These are phyloP conservation scores for Pelochelys cantorii DNA, from an alignment of 2,797 vertebrate species.

Conservation along the genomic window DNA sequence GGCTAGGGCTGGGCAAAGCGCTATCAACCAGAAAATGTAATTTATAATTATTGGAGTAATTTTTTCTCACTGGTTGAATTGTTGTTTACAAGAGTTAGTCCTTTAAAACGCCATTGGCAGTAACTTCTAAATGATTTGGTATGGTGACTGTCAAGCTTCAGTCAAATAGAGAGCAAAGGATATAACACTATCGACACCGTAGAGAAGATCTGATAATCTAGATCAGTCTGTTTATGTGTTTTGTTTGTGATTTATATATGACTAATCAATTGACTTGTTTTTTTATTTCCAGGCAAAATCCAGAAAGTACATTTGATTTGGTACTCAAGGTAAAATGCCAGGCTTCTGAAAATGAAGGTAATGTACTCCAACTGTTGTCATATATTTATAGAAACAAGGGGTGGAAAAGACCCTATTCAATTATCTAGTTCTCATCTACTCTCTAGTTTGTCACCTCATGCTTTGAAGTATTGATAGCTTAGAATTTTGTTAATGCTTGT, in stretches of 20 bases:
- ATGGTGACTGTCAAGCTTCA: background rate
- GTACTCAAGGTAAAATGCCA: constrained; percentile 94
- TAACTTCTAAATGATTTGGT: background rate
- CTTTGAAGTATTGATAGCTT: background rate
- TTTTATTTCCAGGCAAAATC: constrained; percentile 89
- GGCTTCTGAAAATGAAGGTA: constrained; percentile 92
- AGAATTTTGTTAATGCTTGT: background rate
- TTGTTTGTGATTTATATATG: background rate
- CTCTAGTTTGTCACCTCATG: background rate
- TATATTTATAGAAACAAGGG: background rate
- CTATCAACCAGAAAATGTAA: background rate
- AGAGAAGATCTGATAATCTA: background rate
- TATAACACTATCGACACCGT: background rate
- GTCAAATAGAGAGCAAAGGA: background rate
- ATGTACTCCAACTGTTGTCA: background rate
- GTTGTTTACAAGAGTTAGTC: background rate
- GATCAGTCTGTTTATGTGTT: background rate
- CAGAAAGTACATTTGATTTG: constrained; percentile 96
- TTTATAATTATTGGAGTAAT: fast-evolving
- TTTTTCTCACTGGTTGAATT: background rate
- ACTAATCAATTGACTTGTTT: constrained; percentile 38
- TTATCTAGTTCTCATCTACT: background rate
- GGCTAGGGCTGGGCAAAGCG: background rate
- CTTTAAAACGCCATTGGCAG: fast-evolving
- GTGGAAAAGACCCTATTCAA: background rate